Conservation (phyloP, 2,113 vertebrate genomes). For the Mesitornis unicolor region DNA sequence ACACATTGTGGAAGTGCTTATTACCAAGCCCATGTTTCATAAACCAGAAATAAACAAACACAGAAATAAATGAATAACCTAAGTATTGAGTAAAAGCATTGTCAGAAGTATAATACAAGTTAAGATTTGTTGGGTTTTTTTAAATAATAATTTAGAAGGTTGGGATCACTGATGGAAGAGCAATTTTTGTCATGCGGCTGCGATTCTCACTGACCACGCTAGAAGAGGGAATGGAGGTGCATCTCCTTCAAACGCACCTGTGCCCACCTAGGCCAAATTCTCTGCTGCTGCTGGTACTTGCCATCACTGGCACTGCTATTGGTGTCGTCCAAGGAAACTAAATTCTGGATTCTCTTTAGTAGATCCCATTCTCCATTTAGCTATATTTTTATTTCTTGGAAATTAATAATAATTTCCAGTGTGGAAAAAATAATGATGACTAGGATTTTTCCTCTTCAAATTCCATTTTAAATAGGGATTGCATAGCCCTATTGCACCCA, state of each 20-base stretch:
- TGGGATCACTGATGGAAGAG: background rate
- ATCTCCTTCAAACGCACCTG: background rate
- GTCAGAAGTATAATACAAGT: background rate
- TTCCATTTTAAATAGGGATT: background rate
- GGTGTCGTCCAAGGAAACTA: background rate
- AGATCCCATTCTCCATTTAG: background rate
- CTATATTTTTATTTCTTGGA: background rate
- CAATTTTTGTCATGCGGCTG: background rate
- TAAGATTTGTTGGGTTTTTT: background rate
- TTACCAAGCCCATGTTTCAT: background rate
- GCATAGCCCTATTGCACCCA: background rate
- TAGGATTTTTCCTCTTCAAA: background rate
- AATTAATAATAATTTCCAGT: background rate
- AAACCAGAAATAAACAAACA: background rate
- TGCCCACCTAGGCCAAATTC: background rate
- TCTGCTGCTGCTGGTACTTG: background rate
- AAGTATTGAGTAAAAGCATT: too few relatives aligned
- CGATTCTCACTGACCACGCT: background rate
- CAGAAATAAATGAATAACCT: background rate
- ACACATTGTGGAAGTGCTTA: background rate
- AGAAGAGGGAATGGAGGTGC: background rate
- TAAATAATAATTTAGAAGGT: background rate
- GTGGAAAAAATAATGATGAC: rapidly evolving
- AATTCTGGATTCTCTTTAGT: background rate
- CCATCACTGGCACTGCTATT: background rate